Conservation (phyloP, 2,888 invertebrate genomes). For the Noctua comes region DNA sequence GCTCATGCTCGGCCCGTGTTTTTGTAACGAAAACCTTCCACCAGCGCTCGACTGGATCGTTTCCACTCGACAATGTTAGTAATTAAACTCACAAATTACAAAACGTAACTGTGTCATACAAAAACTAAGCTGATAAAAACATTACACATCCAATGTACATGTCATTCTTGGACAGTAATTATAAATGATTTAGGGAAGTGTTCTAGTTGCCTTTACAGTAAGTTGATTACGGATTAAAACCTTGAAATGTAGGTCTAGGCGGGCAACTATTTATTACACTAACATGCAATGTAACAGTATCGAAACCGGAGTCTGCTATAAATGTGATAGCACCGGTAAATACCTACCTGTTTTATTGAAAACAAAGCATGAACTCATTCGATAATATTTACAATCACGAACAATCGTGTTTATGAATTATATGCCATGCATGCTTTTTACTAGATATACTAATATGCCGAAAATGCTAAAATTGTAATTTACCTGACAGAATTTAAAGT, state of each 20-base stretch:
- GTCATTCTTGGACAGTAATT: constrained; percentile 20
- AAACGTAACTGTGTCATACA: constrained; percentile 7
- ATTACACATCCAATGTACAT: constrained; percentile 3
- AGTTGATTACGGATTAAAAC: constrained; percentile 59
- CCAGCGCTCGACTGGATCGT: constrained; percentile 23
- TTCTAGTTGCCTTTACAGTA: constrained; percentile 45
- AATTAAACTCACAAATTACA: constrained; percentile 26
- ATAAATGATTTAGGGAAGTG: constrained; percentile 56
- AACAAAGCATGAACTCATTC: constrained; percentile 45
- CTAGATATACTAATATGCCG: constrained; percentile 6
- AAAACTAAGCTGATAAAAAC: neutral
- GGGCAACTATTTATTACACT: constrained; percentile 64
- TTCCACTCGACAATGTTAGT: constrained; percentile 33
- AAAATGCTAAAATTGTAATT: constrained; percentile 13
- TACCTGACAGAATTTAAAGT: neutral
- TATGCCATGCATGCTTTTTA: neutral
- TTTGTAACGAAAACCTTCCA: constrained; percentile 38
- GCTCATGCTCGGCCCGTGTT: constrained; percentile 34
- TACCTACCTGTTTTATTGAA: constrained; percentile 44
- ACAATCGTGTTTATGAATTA: constrained; percentile 42
- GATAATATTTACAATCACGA: constrained; percentile 19
- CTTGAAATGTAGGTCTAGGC: constrained; percentile 75
- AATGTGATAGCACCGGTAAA: constrained; percentile 50
- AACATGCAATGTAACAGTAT: constrained; percentile 65
- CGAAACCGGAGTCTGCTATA: constrained; percentile 49